A percentile compares a stretch with the other conserved stretches of the same genome.
phyloP scores from a whole-genome alignment of 2,113 vertebrate species.

The Epinephelus moara region DNA sequence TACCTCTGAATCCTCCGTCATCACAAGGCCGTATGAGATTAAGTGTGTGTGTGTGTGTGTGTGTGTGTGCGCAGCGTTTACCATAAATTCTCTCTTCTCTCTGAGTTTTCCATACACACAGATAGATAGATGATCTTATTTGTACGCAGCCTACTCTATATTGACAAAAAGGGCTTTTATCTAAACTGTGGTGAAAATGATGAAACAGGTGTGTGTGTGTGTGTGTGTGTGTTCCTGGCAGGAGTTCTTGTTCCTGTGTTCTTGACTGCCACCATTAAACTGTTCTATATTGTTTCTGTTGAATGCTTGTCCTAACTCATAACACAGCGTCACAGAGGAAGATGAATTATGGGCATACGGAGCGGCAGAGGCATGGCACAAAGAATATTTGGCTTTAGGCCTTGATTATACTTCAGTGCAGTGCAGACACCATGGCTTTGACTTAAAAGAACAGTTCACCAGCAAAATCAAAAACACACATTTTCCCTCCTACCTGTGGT shows the following conservation, averaged over 20 bases:
- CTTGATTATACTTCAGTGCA: background rate
- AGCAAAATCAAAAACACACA: too few species aligned
- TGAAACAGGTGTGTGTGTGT: constrained; percentile 11
- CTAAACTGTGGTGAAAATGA: constrained; percentile 36
- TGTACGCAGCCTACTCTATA: constrained; percentile 12
- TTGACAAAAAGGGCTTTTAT: constrained; percentile 39
- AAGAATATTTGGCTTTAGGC: background rate
- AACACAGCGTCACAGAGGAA: constrained; percentile 10
- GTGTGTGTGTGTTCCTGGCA: background rate
- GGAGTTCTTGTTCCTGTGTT: background rate
- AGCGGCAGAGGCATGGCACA: background rate
- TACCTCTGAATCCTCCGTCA: constrained; percentile 48
- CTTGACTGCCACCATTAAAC: constrained; percentile 8
- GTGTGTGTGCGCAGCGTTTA: background rate
- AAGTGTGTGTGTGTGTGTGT: constrained; percentile 23
- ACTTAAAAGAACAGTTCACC: background rate
- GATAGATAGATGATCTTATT: constrained; percentile 44
- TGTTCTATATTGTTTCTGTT: constrained; percentile 21
- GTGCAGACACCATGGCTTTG: background rate
- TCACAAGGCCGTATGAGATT: constrained; percentile 52
- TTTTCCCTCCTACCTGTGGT: too few species aligned
- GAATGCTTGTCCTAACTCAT: constrained; percentile 26
- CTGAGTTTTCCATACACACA: constrained; percentile 33
- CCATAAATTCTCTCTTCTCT: constrained; percentile 43
- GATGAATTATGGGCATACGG: constrained; percentile 32